Percentiles rank a stretch among this genome's conserved stretches.
phyloP scores from a whole-genome alignment of 2,888 invertebrate genomes.

The Andrena minutula region DNA sequence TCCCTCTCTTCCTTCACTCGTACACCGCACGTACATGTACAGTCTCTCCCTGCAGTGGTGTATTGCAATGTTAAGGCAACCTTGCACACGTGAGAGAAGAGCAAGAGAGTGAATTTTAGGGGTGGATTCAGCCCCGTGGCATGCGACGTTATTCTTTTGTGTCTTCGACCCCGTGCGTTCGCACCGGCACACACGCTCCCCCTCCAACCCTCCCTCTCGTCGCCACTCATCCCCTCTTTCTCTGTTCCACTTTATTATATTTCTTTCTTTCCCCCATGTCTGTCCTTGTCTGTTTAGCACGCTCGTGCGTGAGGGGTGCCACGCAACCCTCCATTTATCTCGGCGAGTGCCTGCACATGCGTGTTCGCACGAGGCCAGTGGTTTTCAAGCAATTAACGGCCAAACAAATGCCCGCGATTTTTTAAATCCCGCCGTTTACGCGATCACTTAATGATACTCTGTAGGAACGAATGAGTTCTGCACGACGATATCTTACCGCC shows the following conservation, averaged over 20 bases:
- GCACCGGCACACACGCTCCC: slow-evolving; percentile 60
- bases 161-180: slow-evolving; percentile 77
- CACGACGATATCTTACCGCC: slow-evolving; percentile 3
- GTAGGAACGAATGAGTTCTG: neutral
- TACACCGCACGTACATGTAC: slow-evolving; percentile 3
- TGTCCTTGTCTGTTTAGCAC: slow-evolving; percentile 62
- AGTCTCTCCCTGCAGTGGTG: slow-evolving; percentile 40
- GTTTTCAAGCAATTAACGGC: slow-evolving; percentile 68
- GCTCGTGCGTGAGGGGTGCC: slow-evolving; percentile 81
- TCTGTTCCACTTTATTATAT: slow-evolving; percentile 29
- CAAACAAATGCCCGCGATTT: slow-evolving; percentile 32
- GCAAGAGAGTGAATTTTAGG: slow-evolving; percentile 76
- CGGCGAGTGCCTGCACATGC: slow-evolving; percentile 77
- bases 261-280: slow-evolving; percentile 45
- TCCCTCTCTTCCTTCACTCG: neutral
- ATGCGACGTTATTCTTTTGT: slow-evolving; percentile 84
- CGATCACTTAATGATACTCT: slow-evolving; percentile 14
- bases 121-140: slow-evolving; percentile 80
- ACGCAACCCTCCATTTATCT: slow-evolving; percentile 77
- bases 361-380: slow-evolving; percentile 70
- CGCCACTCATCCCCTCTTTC: slow-evolving; percentile 24
- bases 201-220: slow-evolving; percentile 20
- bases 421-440: slow-evolving; percentile 11
- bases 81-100: slow-evolving; percentile 76
- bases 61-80: slow-evolving; percentile 73